phyloP scores from a whole-genome alignment of 2,113 vertebrate genomes.

The Neoarius graeffei region DNA sequence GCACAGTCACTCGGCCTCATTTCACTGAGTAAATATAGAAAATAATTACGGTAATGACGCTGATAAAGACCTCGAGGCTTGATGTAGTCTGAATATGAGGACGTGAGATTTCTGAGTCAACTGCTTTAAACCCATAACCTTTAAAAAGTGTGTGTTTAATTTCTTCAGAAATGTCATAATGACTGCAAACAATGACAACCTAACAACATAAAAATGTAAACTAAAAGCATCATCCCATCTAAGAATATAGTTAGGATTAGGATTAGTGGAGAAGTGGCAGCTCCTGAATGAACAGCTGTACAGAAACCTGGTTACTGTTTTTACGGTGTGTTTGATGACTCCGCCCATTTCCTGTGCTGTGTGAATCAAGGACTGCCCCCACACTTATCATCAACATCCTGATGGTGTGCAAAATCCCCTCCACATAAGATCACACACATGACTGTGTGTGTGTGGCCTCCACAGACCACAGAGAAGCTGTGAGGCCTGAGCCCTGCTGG shows the following conservation, averaged over 20 bases:
- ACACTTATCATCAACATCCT: neutral
- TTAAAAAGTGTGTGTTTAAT: no score
- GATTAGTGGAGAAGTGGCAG: neutral
- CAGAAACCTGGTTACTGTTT: neutral
- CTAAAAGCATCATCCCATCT: no score
- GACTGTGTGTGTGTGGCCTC: no score
- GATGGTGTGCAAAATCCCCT: slow-evolving; percentile 30
- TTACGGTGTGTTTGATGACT: neutral
- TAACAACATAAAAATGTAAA: no score
- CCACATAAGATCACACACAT: slow-evolving; percentile 23
- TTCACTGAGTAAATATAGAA: slow-evolving; percentile 76
- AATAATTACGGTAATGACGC: slow-evolving; percentile 77
- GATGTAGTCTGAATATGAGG: slow-evolving; percentile 55
- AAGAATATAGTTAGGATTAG: no score
- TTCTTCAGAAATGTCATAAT: no score
- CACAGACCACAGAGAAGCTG: neutral
- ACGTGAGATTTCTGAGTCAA: slow-evolving; percentile 46
- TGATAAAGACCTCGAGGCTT: slow-evolving; percentile 74
- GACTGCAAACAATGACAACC: no score
- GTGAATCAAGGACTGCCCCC: slow-evolving; percentile 49
- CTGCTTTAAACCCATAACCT: neutral
- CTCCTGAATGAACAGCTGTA: neutral
- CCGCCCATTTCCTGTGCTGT: slow-evolving; percentile 47
- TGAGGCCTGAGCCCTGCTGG: neutral
- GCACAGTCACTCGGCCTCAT: slow-evolving; percentile 68